Conservation (phyloP, 2,797 vertebrate species). For the Manis javanica region DNA sequence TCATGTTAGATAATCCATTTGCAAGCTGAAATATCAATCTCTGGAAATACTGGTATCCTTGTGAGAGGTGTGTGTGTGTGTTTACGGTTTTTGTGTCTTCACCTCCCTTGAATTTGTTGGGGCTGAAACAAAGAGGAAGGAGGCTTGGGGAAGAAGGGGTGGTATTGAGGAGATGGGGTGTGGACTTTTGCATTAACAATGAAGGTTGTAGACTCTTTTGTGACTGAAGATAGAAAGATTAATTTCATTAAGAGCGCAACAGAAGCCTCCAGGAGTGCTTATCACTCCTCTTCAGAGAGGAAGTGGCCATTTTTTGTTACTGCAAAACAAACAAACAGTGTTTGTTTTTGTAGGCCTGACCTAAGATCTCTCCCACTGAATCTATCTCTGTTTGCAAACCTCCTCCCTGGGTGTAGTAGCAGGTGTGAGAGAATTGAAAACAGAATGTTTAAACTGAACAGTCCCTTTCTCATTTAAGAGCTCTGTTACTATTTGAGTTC, state of each 20-base stretch:
- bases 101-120: not conserved
- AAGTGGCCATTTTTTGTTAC: slow-evolving; percentile 75
- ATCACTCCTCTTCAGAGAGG: slow-evolving; percentile 80
- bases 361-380: slow-evolving; percentile 75
- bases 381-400: slow-evolving; percentile 74
- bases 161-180: slow-evolving; percentile 37
- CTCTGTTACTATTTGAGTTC: slow-evolving; percentile 67
- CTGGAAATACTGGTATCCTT: not conserved
- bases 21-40: not conserved
- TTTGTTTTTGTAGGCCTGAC: slow-evolving; percentile 84
- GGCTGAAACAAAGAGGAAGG: not conserved
- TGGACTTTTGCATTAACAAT: slow-evolving; percentile 55
- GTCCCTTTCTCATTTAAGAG: slow-evolving; percentile 58
- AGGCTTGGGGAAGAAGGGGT: not conserved
- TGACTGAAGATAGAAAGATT: slow-evolving; percentile 74
- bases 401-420: slow-evolving; percentile 72
- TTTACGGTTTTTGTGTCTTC: not conserved
- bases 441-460: slow-evolving; percentile 66
- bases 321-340: slow-evolving; percentile 80
- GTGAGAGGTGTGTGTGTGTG: not conserved
- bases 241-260: slow-evolving; percentile 73
- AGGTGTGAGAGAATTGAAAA: slow-evolving; percentile 81
- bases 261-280: slow-evolving; percentile 67
- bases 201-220: slow-evolving; percentile 12
- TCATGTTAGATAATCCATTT: not conserved